Conservation (phyloP, 2,113 vertebrate genomes). For the Cryptomyrus ogoouensis region DNA sequence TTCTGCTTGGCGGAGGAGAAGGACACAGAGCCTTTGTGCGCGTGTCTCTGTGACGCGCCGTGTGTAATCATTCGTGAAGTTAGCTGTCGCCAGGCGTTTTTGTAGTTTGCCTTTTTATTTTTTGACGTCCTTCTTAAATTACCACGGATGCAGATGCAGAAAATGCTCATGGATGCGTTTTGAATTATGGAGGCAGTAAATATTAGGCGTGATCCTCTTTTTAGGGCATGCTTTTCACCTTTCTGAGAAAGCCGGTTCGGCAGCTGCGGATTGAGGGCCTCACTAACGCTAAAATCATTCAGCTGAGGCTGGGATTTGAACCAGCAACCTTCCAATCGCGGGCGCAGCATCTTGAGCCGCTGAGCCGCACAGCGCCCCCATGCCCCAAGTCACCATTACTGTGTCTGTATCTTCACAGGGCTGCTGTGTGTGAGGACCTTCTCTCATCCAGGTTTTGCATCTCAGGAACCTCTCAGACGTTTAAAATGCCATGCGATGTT, state of each 20-base stretch:
- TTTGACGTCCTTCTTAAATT: background rate
- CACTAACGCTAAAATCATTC: background rate
- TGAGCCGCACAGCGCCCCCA: background rate
- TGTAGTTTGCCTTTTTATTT: background rate
- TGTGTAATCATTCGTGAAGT: background rate
- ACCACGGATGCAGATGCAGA: background rate
- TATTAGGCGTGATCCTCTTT: background rate
- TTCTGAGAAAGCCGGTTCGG: background rate
- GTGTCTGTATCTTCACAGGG: background rate
- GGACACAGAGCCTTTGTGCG: constrained; percentile 34
- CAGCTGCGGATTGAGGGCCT: background rate
- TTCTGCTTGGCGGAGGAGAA: constrained; percentile 40
- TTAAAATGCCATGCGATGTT: constrained; percentile 17
- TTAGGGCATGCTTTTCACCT: background rate
- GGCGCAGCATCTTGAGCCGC: background rate
- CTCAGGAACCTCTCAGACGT: background rate
- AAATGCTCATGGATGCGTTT: background rate
- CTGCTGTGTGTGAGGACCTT: background rate
- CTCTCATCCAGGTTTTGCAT: background rate
- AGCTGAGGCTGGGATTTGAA: background rate
- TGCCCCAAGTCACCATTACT: background rate
- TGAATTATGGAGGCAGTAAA: background rate
- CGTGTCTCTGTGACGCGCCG: constrained; percentile 18
- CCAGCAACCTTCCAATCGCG: background rate
- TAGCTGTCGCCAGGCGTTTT: background rate